Evolutionary conservation across 37 sponge, comb jelly and placozoan genomes (phyloP).

Genomic region (Hexactinellida sp.): DNA sequence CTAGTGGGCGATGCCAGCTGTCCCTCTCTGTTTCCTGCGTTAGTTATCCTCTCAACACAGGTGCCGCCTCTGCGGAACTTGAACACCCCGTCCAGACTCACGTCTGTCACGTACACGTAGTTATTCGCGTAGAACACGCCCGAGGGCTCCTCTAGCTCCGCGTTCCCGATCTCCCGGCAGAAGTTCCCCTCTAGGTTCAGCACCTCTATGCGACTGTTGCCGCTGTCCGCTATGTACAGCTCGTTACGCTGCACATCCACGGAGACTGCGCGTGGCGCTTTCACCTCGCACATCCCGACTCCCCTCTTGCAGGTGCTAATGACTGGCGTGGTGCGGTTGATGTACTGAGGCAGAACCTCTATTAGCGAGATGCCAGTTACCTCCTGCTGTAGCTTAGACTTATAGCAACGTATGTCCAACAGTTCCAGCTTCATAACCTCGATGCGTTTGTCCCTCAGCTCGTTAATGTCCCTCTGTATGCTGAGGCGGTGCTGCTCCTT

Average conservation of each 20-base stretch:
- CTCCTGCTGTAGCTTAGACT: background rate
- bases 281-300: background rate
- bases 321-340: background rate
- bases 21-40: background rate
- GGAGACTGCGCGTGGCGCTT: background rate
- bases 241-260: background rate
- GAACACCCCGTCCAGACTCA: background rate
- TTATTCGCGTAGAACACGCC: background rate
- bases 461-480: background rate
- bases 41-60: background rate
- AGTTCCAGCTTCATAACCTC: background rate
- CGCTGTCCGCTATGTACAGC: background rate
- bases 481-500: background rate
- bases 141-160: background rate
- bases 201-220: background rate
- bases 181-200: background rate
- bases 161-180: background rate
- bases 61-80: background rate
- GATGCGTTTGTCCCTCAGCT: background rate
- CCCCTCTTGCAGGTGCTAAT: background rate
- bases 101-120: background rate
- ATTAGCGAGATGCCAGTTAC: background rate
- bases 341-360: background rate
- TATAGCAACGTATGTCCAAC: background rate
- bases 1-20: background rate